Base-by-base conservation (phyloP, 30 jellyfish, hydroid and myxozoan species). In the Aurelia aurita region DNA sequence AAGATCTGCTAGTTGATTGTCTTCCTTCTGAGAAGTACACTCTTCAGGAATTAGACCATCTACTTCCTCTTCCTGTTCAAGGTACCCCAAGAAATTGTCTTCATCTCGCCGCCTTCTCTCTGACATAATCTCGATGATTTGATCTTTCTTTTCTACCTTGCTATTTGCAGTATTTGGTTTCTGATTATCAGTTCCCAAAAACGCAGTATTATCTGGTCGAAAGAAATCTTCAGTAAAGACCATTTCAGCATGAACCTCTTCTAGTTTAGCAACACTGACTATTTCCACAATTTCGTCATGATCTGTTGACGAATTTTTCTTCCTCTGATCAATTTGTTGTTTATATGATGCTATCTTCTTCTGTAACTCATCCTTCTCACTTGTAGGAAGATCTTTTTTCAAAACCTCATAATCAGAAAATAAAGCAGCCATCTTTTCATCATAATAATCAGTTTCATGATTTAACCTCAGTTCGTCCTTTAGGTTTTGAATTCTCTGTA, bases 211-310 rank as follows among this genome's bases (percentile, higher is more conserved):
- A 39, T 39, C 51, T 2, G 51, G 0, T 39, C 15, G 1, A 39
- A n/a, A 55, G 29, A 55, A 55, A n/a, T 55, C 67, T 18, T 29
- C 28, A 16, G 47, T 0, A 45, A 26, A 23, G 29, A 67, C 29
- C 23, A 51, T 27, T 67, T 67, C 79, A 29, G 29, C 79, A 11
- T 67, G 47, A 14, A 67, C 63, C 4, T 67, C 79, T 21, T 32
- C 59, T 51, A 67, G 79, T 32, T 67, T 32, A 7, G 53, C 57
- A 67, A 45, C n/a, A 67, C 1, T 22, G n/a, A 67, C 58, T n/a
- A 27, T 18, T 45, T 26, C 79, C n/a, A 26, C 79, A 29, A 29
- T 34, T 67, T 25, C 58, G n/a, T 23, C 58, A n/a, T 7, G 13
- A 1, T 67, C 79, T 34, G 0, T 45, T 22, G 73, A 14, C 32